A percentile compares a stretch with the other conserved stretches of the same genome.
These are phyloP conservation scores for Suricata suricatta DNA, from an alignment of 2,113 vertebrate genomes.

Conservation along the genomic window DNA sequence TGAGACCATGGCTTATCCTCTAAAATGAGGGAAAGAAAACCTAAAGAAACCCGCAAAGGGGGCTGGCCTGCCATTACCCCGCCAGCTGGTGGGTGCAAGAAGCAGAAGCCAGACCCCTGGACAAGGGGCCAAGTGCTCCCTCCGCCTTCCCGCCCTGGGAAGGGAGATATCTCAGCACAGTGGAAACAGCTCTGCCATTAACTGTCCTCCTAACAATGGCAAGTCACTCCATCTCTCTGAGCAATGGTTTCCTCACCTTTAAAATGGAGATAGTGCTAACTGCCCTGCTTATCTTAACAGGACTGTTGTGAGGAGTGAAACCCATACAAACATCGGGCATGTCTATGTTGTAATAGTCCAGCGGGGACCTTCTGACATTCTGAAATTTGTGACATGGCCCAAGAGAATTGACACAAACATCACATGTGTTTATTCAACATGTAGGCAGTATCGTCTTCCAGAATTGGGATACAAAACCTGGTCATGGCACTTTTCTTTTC, in stretches of 20 bases:
- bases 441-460: background rate
- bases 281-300: background rate
- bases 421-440: background rate
- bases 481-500: background rate
- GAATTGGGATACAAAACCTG: background rate
- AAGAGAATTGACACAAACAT: background rate
- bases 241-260: conserved; percentile 7
- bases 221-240: background rate
- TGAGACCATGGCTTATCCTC: background rate
- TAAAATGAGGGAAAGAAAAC: background rate
- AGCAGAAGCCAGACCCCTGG: background rate
- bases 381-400: background rate
- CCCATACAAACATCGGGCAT: background rate
- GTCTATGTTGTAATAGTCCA: background rate
- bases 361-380: background rate
- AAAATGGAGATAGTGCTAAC: background rate
- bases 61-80: background rate
- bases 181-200: background rate
- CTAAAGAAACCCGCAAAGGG: background rate
- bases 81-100: background rate
- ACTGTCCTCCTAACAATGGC: background rate
- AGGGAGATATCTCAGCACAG: background rate
- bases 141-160: no score
- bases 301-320: background rate
- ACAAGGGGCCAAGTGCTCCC: background rate